A percentile compares a stretch with the other conserved stretches of the same genome.
Conservation (phyloP, 2,797 vertebrate species). For the Chaunax sp. region DNA sequence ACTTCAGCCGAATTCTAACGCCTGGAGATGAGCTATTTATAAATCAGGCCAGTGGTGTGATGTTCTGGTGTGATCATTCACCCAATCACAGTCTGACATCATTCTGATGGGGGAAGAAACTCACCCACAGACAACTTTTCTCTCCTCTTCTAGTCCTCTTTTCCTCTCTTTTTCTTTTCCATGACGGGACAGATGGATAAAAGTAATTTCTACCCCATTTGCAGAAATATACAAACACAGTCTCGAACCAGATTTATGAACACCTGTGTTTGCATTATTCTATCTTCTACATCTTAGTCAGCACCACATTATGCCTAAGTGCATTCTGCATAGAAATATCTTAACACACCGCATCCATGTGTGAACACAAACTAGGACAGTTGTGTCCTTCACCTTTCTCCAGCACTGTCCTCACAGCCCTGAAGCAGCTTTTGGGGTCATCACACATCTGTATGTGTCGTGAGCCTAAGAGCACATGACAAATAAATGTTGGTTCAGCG, state of each 20-base stretch:
- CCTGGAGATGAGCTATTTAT: conserved; percentile 62
- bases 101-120: conserved; percentile 9
- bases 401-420: conserved; percentile 2
- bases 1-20: conserved; percentile 48
- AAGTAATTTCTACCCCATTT: background rate
- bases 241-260: conserved; percentile 5
- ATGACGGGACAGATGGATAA: conserved; percentile 23
- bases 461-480: background rate
- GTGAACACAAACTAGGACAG: background rate
- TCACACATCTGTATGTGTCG: background rate
- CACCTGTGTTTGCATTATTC: conserved; percentile 24
- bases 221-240: conserved; percentile 10
- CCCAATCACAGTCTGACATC: conserved; percentile 43
- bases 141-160: conserved; percentile 4
- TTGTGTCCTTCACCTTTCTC: conserved; percentile 4
- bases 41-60: conserved; percentile 51
- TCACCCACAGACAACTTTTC: background rate
- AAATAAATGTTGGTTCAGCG: too few relatives aligned
- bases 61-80: conserved; percentile 39
- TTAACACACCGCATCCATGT: background rate
- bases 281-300: background rate
- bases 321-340: too few relatives aligned
- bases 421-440: too few relatives aligned
- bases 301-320: too few relatives aligned
- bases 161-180: conserved; percentile 14